Conservation (phyloP, 2,113 vertebrate species). For the Lasiurus cinereus region DNA sequence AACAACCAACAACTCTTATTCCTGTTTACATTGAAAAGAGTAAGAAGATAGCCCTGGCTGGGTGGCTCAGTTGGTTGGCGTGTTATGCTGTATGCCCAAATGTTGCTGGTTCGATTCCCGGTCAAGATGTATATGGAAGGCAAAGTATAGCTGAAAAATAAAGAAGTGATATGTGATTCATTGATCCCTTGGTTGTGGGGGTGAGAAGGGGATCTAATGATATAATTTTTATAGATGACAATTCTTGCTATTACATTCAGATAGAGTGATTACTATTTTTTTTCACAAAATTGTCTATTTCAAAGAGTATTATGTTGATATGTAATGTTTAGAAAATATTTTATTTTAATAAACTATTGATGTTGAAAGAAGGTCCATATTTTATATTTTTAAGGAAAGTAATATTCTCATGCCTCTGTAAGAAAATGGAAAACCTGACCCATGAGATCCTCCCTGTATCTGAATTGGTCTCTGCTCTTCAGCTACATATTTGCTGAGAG, state of each 20-base stretch:
- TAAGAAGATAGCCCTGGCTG: background rate
- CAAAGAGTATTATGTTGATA: background rate
- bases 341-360: slow-evolving; percentile 23
- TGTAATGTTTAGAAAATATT: background rate
- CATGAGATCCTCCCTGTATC: background rate
- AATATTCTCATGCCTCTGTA: background rate
- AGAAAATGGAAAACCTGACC: background rate
- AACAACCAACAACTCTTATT: background rate
- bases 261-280: background rate
- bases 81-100: background rate
- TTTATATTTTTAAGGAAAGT: slow-evolving; percentile 36
- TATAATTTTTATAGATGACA: background rate
- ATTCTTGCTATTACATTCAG: background rate
- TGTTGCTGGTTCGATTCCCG: background rate
- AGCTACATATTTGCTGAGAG: background rate
- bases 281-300: background rate
- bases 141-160: slow-evolving; percentile 13
- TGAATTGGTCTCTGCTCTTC: background rate
- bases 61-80: too few species aligned
- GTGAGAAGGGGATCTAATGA: background rate
- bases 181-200: background rate
- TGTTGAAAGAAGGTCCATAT: background rate
- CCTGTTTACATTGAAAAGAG: background rate
- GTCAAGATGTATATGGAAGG: too few species aligned
- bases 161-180: background rate